Conservation (phyloP, 2,888 invertebrate species). For the Selenia dentaria region DNA sequence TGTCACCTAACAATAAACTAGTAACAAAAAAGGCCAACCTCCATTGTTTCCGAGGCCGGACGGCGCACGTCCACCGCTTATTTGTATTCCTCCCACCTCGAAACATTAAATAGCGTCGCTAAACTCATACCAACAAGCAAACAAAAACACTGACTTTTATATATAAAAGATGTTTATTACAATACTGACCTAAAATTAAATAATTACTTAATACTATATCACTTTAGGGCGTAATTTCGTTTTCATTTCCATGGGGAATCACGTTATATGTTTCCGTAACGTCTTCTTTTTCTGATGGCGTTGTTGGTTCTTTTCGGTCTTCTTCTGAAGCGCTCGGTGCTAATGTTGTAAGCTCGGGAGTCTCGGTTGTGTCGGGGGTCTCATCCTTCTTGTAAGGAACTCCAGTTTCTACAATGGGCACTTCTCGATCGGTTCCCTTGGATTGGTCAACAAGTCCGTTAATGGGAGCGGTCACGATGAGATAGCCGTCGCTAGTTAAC, state of each 20-base stretch:
- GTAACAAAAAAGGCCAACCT: conserved; percentile 38
- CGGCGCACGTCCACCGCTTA: conserved; percentile 40
- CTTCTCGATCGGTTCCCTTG: conserved; percentile 55
- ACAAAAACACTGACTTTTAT: conserved; percentile 55
- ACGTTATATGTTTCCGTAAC: conserved; percentile 65
- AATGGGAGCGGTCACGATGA: conserved; percentile 62
- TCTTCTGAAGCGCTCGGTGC: conserved; percentile 39
- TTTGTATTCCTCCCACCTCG: conserved; percentile 51
- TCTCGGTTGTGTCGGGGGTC: conserved; percentile 7
- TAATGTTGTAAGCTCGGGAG: conserved; percentile 19
- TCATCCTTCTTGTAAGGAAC: conserved; percentile 49
- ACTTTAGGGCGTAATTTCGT: conserved; percentile 65
- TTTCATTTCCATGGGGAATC: conserved; percentile 62
- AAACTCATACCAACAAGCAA: conserved; percentile 50
- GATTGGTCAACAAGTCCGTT: conserved; percentile 43
- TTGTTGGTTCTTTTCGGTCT: conserved; percentile 61
- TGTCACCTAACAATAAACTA: conserved; percentile 12
- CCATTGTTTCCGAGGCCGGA: conserved; percentile 53
- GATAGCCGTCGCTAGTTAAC: conserved; percentile 56
- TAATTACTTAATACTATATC: conserved; percentile 70
- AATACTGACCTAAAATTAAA: conserved; percentile 73
- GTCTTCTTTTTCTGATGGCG: conserved; percentile 56
- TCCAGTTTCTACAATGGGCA: conserved; percentile 62
- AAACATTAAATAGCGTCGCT: conserved; percentile 43
- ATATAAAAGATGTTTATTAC: conserved; percentile 76